Base-by-base conservation (phyloP, 1,140 invertebrate species). In the Agrypnia vestita region DNA sequence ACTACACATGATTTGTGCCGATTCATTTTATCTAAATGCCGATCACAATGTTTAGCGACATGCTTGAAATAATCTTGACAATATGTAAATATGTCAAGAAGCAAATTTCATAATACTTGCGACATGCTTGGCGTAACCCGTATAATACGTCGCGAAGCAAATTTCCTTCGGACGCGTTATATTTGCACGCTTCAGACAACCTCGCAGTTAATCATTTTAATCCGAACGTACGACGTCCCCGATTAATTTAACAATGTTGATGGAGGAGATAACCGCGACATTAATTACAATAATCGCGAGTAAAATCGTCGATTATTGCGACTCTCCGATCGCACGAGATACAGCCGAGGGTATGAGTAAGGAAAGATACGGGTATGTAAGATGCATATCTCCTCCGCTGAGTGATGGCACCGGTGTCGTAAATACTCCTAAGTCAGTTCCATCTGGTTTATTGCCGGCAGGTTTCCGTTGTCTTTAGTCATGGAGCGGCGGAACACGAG, bases 301-400 rank as follows among this genome's bases (percentile, higher is more conserved):
- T 25, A 67, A 43, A 15, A 67, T 46, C 9, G 1, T 35, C 25
- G 25, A 35, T 35, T 35, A 35, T 35, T 35, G 25, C 6, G 6
- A 35, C 25, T 35, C 25, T 71, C 46, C 67, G 46, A 71, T 44
- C 53, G 49, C n/a, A 47, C 72, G 12, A 43, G 51, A 74, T 56
- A 74, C 51, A 46, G 35, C 13, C 25, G 53, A 43, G 56, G 51
- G 56, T 76, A 67, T 67, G 21, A 67, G 35, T 25, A 67, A 35
- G 8, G 25, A 3, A 12, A 67, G 62, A 67, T 35, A 35, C 25
- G 61, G 7, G 21, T 17, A 51, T 53, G 19, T 13, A 25, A 76
- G 74, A 76, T 76, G 74, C 56, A 62, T 76, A 76, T 76, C 74
- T 76, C n/a, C 25, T 25, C 8, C 3, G 59, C 74, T 76, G 74